Percentiles rank a stretch among this genome's conserved stretches.
phyloP scores from a whole-genome alignment of 2,113 vertebrate genomes.

The Myotis yumanensis region DNA sequence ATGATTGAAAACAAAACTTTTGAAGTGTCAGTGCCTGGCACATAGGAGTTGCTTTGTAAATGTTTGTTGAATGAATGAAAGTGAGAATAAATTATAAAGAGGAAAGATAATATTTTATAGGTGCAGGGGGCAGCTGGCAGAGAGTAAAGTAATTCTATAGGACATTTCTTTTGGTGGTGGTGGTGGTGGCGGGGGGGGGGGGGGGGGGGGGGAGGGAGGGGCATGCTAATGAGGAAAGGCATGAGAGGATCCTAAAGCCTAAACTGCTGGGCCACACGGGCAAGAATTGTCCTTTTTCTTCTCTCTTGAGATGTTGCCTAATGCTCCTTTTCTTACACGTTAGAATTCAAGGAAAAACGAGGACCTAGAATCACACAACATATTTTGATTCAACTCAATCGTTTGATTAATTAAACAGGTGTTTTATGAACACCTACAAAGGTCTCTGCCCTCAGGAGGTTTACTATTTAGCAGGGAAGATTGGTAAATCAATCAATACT shows the following conservation, averaged over 20 bases:
- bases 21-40: not conserved
- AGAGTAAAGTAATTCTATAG: not conserved
- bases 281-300: not conserved
- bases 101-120: not conserved
- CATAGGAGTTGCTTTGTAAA: not conserved
- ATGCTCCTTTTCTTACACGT: not conserved
- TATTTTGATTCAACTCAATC: not conserved
- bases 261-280: not conserved
- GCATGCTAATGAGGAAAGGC: not conserved
- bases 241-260: not conserved
- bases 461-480: not conserved
- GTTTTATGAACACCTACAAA: not conserved
- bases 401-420: not conserved
- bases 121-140: not conserved
- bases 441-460: not conserved
- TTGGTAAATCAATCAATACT: not conserved
- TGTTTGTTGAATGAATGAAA: not conserved
- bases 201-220: too few relatives aligned
- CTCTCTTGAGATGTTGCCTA: not conserved
- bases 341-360: conserved; percentile 7
- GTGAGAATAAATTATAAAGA: not conserved
- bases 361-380: not conserved
- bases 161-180: not conserved
- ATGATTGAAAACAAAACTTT: not conserved
- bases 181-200: too few relatives aligned